phyloP scores from a whole-genome alignment of 2,888 invertebrate genomes.

The Muscina levida region DNA sequence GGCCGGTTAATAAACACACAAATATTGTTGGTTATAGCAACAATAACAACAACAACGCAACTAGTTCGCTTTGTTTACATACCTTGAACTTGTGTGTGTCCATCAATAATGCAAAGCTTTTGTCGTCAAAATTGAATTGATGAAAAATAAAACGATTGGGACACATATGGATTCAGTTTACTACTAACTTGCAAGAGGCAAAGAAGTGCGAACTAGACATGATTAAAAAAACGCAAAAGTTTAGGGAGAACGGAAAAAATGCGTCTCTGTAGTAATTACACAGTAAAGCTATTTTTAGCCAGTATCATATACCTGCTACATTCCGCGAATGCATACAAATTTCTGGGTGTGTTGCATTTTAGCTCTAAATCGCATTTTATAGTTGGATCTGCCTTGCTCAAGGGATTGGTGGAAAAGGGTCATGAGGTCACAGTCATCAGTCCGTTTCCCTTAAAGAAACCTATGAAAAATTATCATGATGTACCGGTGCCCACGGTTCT shows the following conservation, averaged over 20 bases:
- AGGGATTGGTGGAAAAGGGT: conserved; percentile 74
- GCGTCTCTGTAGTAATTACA: conserved; percentile 51
- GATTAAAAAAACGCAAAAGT: too few relatives aligned
- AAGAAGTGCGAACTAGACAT: too few relatives aligned
- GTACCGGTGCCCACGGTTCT: conserved; percentile 62
- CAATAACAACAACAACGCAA: too few relatives aligned
- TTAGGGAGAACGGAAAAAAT: conserved; percentile 25
- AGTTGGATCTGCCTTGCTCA: conserved; percentile 76
- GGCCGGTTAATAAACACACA: too few relatives aligned
- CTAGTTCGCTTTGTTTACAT: too few relatives aligned
- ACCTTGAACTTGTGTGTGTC: too few relatives aligned
- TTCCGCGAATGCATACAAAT: conserved; percentile 68
- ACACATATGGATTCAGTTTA: too few relatives aligned
- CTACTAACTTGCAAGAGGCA: too few relatives aligned
- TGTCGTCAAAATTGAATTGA: too few relatives aligned
- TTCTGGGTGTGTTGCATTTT: conserved; percentile 71
- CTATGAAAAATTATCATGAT: conserved; percentile 71
- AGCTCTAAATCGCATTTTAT: conserved; percentile 74
- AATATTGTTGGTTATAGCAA: too few relatives aligned
- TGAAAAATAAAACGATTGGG: too few relatives aligned
- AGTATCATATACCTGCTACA: conserved; percentile 23
- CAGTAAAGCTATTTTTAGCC: conserved; percentile 47
- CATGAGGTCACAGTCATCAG: conserved; percentile 77
- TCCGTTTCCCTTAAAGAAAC: conserved; percentile 73
- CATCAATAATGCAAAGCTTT: too few relatives aligned